Base-by-base conservation (phyloP, 2,888 invertebrate genomes). In the Cremastobaeus sp. region DNA sequence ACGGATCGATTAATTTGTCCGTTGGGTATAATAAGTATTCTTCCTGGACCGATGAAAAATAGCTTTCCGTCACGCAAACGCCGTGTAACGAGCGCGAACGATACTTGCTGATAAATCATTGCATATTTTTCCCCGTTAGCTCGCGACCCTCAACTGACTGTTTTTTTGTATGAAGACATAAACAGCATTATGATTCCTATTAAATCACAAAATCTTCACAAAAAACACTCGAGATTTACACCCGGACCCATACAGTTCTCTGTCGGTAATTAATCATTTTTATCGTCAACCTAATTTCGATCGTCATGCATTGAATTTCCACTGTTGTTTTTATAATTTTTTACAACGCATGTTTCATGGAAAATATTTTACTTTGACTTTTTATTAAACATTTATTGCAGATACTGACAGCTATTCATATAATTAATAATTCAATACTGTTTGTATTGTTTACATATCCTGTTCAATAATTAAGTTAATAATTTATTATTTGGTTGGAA, bases 1-100 rank as follows among this genome's bases (percentile, higher is more conserved):
- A 79, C 76, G 76, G 78, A 83, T 83, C 82, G 83, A 83, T 83
- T 82, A 82, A 82, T 83, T 79, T 76, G 79, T 79, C 81, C 77
- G 77, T 69, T 74, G 69, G 74, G 75, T 77, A 76, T 77, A 74
- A 74, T 74, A 80, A 81, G 81, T 82, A 83, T 82, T 81, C 80
- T 76, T 80, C 77, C 77, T 62, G 79, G 72, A 52, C 47, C 66
- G 65, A 72, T 82, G 81, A 83, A 81, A 84, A 83, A 83, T 83
- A 79, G 81, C 76, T 77, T 74, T 60, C 78, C 79, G 80, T 83
- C 82, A 83, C 82, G 83, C 76, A 79, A 76, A 75, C 76, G 72
- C 57, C 75, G 78, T 78, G 79, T 79, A 82, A 82, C 78, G 75
- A 76, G 72, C 72, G 69, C 76, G 78, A 76, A 80, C 80, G 80